A percentile compares a stretch with the other conserved stretches of the same genome.
Conservation (phyloP, 2,888 invertebrate species). For the Coenonympha arcania region DNA sequence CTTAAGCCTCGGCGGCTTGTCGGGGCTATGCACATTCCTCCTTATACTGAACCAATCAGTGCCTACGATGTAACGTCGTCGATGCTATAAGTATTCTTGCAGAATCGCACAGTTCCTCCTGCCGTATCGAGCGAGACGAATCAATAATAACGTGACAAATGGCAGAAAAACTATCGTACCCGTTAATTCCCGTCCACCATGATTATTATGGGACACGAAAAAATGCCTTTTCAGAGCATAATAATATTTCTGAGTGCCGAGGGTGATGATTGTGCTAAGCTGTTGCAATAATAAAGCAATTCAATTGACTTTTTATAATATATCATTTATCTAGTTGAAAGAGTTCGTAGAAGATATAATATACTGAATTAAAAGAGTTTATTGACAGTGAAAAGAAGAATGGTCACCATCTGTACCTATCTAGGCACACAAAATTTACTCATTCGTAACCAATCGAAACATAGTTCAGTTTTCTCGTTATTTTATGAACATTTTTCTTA, state of each 20-base stretch:
- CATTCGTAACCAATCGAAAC: too few relatives aligned
- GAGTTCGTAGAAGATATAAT: too few relatives aligned
- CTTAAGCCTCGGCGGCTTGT: too few relatives aligned
- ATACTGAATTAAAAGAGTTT: too few relatives aligned
- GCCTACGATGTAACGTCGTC: too few relatives aligned
- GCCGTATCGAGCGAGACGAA: conserved; percentile 19
- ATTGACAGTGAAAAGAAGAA: not conserved
- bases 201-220: conserved; percentile 15
- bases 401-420: not conserved
- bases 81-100: too few relatives aligned
- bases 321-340: not conserved
- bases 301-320: not conserved
- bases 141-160: conserved; percentile 44
- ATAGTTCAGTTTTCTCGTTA: too few relatives aligned
- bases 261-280: not conserved
- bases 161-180: conserved; percentile 37
- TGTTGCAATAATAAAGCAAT: not conserved
- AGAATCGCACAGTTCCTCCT: too few relatives aligned
- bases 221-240: conserved; percentile 9
- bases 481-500: too few relatives aligned
- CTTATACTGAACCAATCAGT: too few relatives aligned
- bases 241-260: conserved; percentile 4
- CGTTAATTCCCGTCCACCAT: conserved; percentile 40
- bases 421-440: not conserved
- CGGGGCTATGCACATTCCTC: too few relatives aligned